phyloP scores from a whole-genome alignment of 2,888 invertebrate genomes.

The Cerastis rubricosa region DNA sequence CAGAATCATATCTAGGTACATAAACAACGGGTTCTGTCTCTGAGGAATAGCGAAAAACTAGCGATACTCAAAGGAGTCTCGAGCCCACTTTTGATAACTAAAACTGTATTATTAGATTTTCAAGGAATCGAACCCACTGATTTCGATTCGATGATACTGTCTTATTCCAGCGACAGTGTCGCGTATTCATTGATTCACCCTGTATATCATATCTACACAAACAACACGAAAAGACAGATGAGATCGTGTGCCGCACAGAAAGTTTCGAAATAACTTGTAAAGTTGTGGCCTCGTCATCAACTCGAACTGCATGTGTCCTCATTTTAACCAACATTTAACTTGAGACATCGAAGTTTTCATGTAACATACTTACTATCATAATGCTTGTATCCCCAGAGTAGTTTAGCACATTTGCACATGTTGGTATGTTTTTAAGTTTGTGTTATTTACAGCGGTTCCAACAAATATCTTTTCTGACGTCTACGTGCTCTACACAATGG shows the following conservation, averaged over 20 bases:
- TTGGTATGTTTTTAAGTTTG: background rate
- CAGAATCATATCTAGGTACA: background rate
- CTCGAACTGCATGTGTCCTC: slow-evolving; percentile 35
- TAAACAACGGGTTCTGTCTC: background rate
- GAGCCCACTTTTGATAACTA: too few species aligned
- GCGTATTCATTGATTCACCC: too few species aligned
- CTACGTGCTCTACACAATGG: background rate
- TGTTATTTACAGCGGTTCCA: background rate
- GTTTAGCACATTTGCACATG: background rate
- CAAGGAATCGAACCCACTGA: too few species aligned
- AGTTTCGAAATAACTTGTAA: slow-evolving; percentile 44
- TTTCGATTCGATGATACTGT: too few species aligned
- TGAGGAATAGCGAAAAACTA: too few species aligned
- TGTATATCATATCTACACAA: slow-evolving; percentile 20
- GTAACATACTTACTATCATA: background rate
- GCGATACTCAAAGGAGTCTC: too few species aligned
- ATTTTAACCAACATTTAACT: slow-evolving; percentile 34
- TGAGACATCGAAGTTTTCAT: slow-evolving; percentile 13
- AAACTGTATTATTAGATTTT: too few species aligned
- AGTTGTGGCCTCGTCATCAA: slow-evolving; percentile 41
- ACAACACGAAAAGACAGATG: slow-evolving; percentile 27
- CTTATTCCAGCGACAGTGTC: too few species aligned
- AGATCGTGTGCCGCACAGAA: slow-evolving; percentile 21
- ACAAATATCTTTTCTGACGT: background rate
- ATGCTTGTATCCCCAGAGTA: background rate